Conservation (phyloP, 2,797 vertebrate genomes). For the Phalanger gymnotis region DNA sequence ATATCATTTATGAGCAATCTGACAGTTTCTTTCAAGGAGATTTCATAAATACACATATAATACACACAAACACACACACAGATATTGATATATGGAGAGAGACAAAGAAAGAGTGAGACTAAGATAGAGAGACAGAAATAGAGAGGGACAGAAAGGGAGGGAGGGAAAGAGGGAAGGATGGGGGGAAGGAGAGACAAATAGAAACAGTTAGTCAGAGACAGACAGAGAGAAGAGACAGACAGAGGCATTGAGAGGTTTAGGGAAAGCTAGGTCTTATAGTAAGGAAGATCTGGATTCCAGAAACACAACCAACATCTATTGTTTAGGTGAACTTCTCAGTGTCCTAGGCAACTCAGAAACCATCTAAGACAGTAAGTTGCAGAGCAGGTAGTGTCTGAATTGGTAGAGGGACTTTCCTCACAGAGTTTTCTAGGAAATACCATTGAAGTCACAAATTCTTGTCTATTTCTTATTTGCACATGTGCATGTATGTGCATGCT, state of each 20-base stretch:
- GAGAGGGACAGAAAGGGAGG: not conserved
- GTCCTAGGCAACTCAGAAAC: not conserved
- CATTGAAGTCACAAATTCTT: not conserved
- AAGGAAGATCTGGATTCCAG: not conserved
- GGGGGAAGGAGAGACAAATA: not conserved
- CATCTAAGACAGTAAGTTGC: not conserved
- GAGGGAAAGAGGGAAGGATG: not conserved
- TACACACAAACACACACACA: not conserved
- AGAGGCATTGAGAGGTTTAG: not conserved
- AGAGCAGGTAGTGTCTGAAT: not conserved
- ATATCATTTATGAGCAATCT: conserved; percentile 4
- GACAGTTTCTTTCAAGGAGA: not conserved
- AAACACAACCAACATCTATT: not conserved
- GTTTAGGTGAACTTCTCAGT: not conserved
- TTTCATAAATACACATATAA: not conserved
- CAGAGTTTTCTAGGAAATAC: not conserved
- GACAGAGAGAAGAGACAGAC: not conserved
- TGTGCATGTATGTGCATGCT: not conserved
- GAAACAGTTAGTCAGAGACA: not conserved
- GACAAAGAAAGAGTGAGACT: not conserved
- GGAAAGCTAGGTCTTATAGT: not conserved
- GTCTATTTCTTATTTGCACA: not conserved
- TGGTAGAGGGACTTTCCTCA: not conserved
- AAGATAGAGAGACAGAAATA: not conserved
- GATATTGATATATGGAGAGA: not conserved